Evolutionary conservation across 2,113 vertebrate species (phyloP), one percentile per base, ranked within the genome.

Genomic region (Drymodes brunneopygia): DNA sequence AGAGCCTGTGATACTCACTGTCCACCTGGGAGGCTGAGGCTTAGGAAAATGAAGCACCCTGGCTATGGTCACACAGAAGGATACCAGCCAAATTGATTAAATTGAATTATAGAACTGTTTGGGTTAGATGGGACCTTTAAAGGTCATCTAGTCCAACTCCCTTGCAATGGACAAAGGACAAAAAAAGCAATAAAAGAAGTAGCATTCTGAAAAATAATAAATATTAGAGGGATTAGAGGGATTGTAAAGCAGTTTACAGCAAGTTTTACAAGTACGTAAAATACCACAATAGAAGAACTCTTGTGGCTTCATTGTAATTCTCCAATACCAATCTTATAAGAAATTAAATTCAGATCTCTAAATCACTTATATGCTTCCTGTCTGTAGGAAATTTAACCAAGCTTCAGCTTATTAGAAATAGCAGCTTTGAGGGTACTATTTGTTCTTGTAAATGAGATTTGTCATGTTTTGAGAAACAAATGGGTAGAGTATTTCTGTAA

Each of bases 381-480:
- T 66, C 35, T 24, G 35, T 80, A 80, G 66, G 33, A 82, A 92
- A 73, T 50, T 40, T 33, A 74, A 65, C 24, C 22, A 77, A 88
- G 12, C 20, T 15, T 27, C 22, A 82, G 6, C 10, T 45, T 31
- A 86, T 56, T 24, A 58, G 10, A 71, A 71, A 75, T n/a, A 64
- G 8, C 36, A 50, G 38, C 27, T 90, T 51, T 61, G 33, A 56
- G 44, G 12, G 9, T 60, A 56, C 17, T 36, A 5, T 67, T 75
- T 81, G 10, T 53, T 83, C 64, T 25, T 62, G 22, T 48, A 80
- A 78, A 90, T 81, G 25, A 85, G 19, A 72, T 81, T 77, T 89
- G 18, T 31, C 17, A 14, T 36, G 7, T 85, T 90, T 80, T 40
- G 42, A 85, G 62, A 88, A 90, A 70, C 8, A 77, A 82, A 90